These are phyloP conservation scores for Ophiodon elongatus DNA, from an alignment of 2,113 vertebrate species.

Conservation along the genomic window DNA sequence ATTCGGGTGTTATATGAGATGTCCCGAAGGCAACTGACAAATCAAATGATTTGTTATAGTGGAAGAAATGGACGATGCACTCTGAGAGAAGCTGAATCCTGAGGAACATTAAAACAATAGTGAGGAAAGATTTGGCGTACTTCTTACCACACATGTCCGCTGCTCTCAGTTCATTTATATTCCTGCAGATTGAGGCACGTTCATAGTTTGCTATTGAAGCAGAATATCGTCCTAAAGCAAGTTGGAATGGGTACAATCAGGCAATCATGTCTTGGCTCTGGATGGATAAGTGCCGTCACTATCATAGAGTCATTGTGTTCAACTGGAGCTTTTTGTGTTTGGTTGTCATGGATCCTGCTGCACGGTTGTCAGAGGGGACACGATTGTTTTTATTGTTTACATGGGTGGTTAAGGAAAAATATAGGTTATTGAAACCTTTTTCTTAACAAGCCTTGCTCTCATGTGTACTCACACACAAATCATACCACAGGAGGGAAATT, in stretches of 20 bases:
- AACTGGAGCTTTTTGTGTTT: constrained; percentile 57
- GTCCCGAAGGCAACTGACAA: constrained; percentile 63
- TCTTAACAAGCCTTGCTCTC: constrained; percentile 21
- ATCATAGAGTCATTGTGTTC: constrained; percentile 56
- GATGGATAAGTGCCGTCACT: constrained; percentile 46
- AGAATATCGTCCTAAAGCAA: constrained; percentile 63
- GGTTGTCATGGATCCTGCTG: constrained; percentile 73
- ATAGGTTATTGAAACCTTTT: constrained; percentile 35
- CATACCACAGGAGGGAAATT: constrained; percentile 49
- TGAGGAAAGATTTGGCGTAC: constrained; percentile 54
- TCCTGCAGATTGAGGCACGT: constrained; percentile 57
- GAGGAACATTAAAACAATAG: constrained; percentile 62
- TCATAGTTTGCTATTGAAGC: constrained; percentile 73
- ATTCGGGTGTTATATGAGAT: constrained; percentile 70
- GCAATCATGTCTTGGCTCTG: constrained; percentile 58
- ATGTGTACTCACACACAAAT: constrained; percentile 46
- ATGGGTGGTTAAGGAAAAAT: constrained; percentile 57
- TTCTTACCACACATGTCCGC: constrained; percentile 58
- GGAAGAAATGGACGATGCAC: constrained; percentile 50
- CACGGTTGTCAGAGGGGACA: constrained; percentile 48
- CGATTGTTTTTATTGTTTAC: constrained; percentile 67
- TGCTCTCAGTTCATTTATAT: constrained; percentile 55
- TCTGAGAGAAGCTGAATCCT: constrained; percentile 56
- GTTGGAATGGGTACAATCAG: constrained; percentile 63
- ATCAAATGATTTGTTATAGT: constrained; percentile 70